Base-by-base conservation (phyloP, 2,888 invertebrate species). In the Latrodectus elegans region DNA sequence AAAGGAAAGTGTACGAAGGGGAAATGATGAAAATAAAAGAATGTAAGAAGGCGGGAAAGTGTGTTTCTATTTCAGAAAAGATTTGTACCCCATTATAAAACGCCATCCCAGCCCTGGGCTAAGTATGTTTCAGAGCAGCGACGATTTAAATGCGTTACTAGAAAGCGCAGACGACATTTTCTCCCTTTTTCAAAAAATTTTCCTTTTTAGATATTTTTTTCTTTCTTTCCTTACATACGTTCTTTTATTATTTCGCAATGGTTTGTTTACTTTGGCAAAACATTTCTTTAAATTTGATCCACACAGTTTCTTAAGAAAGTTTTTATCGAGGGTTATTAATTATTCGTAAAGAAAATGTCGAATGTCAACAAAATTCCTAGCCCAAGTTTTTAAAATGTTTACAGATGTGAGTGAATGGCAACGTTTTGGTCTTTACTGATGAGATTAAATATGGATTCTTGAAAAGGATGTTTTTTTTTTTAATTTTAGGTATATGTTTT, bases 31-130 rank as follows among this genome's bases (percentile, higher is more conserved):
- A 73, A 85, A 75, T 79, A 85, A 85, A 85, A 78, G 65, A 68
- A 77, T 74, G 60, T 52, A 75, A 74, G 79, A 74, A 79, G 68
- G 67, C 68, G 72, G 60, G 64, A 81, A 75, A 64, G 70, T 67
- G 79, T 86, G 86, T 86, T 86, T 77, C 72, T 26, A 85, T 67
- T 79, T 55, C 26, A 52, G 73, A 85, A 76, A 77, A 86, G 86
- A 86, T 86, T 86, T 86, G 86, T 86, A 76, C 81, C 77, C 86
- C 81, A 86, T 86, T 86, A 86, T 86, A 73, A 86, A 67, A 77
- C 72, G 81, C 77, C 60, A 73, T 81, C 60, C 51, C 65, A 26
- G 86, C 86, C 86, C 72, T 53, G 75, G 82, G 86, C 81, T 76
- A 76, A 53, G 81, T 49, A 53, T 17, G 38, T 65, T 82, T 75